Base-by-base conservation (phyloP, 2,888 invertebrate genomes). In the Hypselothyrea guttata region DNA sequence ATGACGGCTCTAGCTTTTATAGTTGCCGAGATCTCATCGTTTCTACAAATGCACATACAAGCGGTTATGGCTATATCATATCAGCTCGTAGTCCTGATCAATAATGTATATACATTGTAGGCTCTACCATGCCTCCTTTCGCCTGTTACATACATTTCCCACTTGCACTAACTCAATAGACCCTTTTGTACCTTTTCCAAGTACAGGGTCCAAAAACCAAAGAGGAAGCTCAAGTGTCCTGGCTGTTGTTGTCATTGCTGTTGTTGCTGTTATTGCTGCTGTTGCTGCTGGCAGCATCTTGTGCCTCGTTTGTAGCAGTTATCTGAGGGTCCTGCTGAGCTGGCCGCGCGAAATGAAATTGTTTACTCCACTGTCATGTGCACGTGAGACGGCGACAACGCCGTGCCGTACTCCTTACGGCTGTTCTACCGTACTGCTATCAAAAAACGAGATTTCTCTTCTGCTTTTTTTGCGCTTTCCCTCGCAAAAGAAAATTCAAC, bases 331-430 rank as follows among this genome's bases (percentile, higher is more conserved):
- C 77, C 71, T 77, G 82, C 84, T 84, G 78, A 49, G 69, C 58
- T 63, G 63, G 58, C 52, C 73, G 55, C 67, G 78, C 75, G 61
- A 79, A 79, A 79, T 79, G 85, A 82, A 79, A 84, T 79, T 79
- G 85, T 79, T 79, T 79, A 79, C 78, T 84, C 85, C 85, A 77
- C 85, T 79, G 78, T 79, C 78, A 79, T 84, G 78, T 79, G 78
- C 78, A 79, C 78, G 78, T 79, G 78, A 79, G 78, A 73, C 77
- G 57, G 54, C 72, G 64, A 54, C 56, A 66, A 55, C 46, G 57
- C 52, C 63, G 75, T 69, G 53, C 74, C 60, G 70, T 40, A 47
- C 74, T 76, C 40, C 75, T 75, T 71, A 31, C 64, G 60, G 62
- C 69, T 38, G 45, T 48, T 54, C 55, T 33, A 13, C 44, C 2